Base-by-base conservation (phyloP, 2,797 vertebrate species). In the Lates japonicus region DNA sequence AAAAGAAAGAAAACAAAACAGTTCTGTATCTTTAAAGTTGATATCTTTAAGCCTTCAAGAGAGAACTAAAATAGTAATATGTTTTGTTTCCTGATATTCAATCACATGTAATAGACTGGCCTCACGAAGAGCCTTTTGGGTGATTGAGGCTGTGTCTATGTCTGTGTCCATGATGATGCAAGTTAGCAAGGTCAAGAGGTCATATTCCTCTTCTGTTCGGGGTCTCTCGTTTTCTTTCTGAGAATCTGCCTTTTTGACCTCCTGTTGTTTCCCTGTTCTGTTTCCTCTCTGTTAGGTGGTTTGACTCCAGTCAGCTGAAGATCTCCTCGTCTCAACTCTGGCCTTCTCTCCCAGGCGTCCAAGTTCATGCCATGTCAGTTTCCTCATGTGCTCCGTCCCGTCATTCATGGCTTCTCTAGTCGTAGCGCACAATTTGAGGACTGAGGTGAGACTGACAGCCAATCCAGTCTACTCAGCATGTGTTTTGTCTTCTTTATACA, bases 401-500 rank as follows among this genome's bases (percentile, higher is more conserved):
- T 35, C 65, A 13, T 31, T 72, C 16, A 66, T 37, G 22, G 67
- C 68, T 52, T 76, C 76, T 64, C 65, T 70, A 29, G 42, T 41
- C 19, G 17, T 65, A 70, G 66, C 1, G 8, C 19, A 57, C 65
- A 41, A 61, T 76, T 69, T 14, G 77, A 82, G 70, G 76, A 69
- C 66, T 60, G 71, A 82, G 33, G 37, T 35, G 52, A 85, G 44
- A 73, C 62, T 60, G 57, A 33, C 49, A 57, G 73, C 2, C 80
- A n/a, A 82, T 83, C n/a, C 61, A n/a, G 60, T 78, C 70, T 51
- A 59, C 70, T 70, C 67, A 60, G 62, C 51, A 1, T 81, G 74
- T 54, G 49, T 79, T 87, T 71, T 70, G 16, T 77, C 84, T 74
- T 87, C 88, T 93, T 91, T 94, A 88, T 93, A 90, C 84, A 90